Evolutionary conservation across 2,797 vertebrate genomes (phyloP), one percentile per base, ranked within the genome.

Genomic region (Odontamblyopus rebecca): DNA sequence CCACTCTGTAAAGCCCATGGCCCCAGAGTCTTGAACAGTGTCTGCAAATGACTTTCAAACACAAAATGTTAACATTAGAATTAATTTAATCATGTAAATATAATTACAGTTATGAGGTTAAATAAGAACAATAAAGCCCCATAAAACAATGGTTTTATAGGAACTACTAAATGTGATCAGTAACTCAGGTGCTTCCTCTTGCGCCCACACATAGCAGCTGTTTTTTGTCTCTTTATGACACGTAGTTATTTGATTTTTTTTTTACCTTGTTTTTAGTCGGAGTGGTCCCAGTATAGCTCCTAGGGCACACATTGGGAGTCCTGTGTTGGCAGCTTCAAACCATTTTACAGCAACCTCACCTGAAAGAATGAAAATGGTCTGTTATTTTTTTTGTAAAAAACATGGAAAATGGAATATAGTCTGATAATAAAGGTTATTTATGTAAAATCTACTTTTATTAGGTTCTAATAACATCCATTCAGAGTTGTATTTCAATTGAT

Each of bases 341-440:
- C 95, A 97, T 66, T 99, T 99, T 61, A 99, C 98, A 32, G 94
- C 94, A 0, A 99, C 93, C 82, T 99, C 98, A 0, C 98, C 98
- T 99, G 79, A 61, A 75, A 51, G 9, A 19, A 68, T 23, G 0
- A 38, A 19, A 53, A 30, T 9, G 4, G 3, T 48, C 11, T 15
- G 13, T 60, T 60, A 60, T 30, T n/a, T 5, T 62, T 38, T 35
- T 4, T 23, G 41, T 44, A 44, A 19, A 16, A 35, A 61, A 16
- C 4, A 15, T 18, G 7, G 19, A 41, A 61, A 29, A 70, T 15
- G 0, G 2, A 18, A 2, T 7, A 38, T 5, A 19, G 16, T 6
- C 5, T 7, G 18, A 51, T 19, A 51, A 18, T 19, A 54, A 57
- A 48, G 44, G 13, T 13, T 13, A 48, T 48, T 15, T 44, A 44